These are phyloP conservation scores for Hydrolagus affinis DNA, from an alignment of 2,113 vertebrate genomes.

Conservation along the genomic window DNA sequence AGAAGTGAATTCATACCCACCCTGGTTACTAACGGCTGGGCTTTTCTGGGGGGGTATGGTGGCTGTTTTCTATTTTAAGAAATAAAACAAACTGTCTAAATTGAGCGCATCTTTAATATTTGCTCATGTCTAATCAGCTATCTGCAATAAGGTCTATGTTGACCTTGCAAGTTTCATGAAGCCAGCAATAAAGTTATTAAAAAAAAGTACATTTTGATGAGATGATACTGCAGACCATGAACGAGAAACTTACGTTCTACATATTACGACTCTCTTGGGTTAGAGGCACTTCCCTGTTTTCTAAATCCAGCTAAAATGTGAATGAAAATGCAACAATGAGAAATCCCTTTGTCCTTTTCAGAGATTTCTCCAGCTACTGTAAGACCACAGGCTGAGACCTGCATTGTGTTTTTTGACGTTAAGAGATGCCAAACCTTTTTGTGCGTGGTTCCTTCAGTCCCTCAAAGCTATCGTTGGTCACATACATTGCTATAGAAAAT, in stretches of 20 bases:
- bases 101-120: background rate
- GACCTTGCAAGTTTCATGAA: background rate
- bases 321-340: background rate
- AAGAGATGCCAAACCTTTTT: too few species aligned
- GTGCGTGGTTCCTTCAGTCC: background rate
- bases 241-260: background rate
- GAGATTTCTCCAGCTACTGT: background rate
- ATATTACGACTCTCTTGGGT: background rate
- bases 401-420: constrained; percentile 1
- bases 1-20: constrained; percentile 70
- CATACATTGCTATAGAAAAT: background rate
- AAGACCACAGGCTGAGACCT: background rate
- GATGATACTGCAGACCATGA: background rate
- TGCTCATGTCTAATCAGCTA: background rate
- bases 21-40: constrained; percentile 60
- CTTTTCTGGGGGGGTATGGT: constrained; percentile 31
- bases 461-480: background rate
- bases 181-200: background rate
- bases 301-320: background rate
- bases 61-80: too few species aligned
- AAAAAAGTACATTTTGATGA: background rate
- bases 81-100: too few species aligned
- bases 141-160: background rate
- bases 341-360: too few species aligned
- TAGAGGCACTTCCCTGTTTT: background rate